Evolutionary conservation across 2,888 invertebrate species (phyloP).

Genomic region (Polia nebulosa): DNA sequence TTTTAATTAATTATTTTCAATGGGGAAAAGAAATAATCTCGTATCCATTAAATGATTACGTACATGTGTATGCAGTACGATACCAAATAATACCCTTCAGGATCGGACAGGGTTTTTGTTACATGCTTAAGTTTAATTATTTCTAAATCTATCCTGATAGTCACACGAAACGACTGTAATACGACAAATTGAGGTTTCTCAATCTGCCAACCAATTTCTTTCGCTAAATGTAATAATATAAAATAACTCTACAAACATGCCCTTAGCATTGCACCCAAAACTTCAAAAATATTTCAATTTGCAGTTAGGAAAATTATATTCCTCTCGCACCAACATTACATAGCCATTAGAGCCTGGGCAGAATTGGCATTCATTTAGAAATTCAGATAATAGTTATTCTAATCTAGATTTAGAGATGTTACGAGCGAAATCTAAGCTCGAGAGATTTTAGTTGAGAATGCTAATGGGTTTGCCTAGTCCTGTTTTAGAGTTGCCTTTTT

Average conservation of each 20-base stretch:
- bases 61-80: too few relatives aligned
- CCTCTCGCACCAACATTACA: constrained; percentile 42
- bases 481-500: constrained; percentile 28
- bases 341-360: constrained; percentile 33
- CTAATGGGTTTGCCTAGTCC: constrained; percentile 39
- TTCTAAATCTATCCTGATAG: too few relatives aligned
- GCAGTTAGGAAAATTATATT: constrained; percentile 60
- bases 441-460: constrained; percentile 51
- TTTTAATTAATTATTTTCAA: too few relatives aligned
- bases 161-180: too few relatives aligned
- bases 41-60: too few relatives aligned
- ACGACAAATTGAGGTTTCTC: too few relatives aligned
- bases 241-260: neutral
- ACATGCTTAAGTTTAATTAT: too few relatives aligned
- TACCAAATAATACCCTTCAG: too few relatives aligned
- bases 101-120: too few relatives aligned
- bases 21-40: too few relatives aligned
- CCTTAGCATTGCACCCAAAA: constrained; percentile 12
- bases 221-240: neutral
- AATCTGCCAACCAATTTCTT: neutral
- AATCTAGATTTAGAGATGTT: constrained; percentile 58
- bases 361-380: constrained; percentile 53
- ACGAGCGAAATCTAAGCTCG: constrained; percentile 38
- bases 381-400: constrained; percentile 55
- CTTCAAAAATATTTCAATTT: constrained; percentile 61